phyloP scores from a whole-genome alignment of 2,797 vertebrate genomes.

The Decapterus maruadsi region DNA sequence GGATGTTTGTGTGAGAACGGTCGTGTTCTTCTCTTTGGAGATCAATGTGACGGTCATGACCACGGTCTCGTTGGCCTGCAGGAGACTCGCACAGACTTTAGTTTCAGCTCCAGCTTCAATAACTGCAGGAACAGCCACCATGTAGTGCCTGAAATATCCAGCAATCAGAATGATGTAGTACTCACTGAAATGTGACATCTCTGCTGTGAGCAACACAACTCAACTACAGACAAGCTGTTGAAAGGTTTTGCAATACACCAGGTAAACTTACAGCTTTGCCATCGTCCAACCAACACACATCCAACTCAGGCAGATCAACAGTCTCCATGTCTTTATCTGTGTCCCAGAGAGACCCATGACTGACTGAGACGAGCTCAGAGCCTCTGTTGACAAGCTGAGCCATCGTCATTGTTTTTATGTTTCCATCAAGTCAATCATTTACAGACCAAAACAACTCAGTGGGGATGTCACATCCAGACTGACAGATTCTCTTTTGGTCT shows the following conservation, averaged over 20 bases:
- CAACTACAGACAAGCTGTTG: background rate
- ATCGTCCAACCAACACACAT: slow-evolving; percentile 11
- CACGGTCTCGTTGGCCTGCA: slow-evolving; percentile 74
- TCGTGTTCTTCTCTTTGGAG: slow-evolving; percentile 27
- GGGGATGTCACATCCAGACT: no score
- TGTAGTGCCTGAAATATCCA: slow-evolving; percentile 69
- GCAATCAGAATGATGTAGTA: fast-evolving
- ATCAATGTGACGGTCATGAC: slow-evolving; percentile 70
- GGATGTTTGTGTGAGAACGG: slow-evolving; percentile 55
- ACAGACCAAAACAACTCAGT: no score
- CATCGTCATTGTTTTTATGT: no score
- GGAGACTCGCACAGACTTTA: slow-evolving; percentile 18
- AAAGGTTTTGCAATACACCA: background rate
- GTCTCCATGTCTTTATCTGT: slow-evolving; percentile 35
- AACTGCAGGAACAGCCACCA: slow-evolving; percentile 65
- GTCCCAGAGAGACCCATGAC: slow-evolving; percentile 39
- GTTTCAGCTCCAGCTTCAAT: no score
- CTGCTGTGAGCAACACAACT: no score
- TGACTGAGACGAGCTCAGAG: background rate
- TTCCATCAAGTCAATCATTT: no score
- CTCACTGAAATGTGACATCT: no score
- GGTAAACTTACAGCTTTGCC: slow-evolving; percentile 55
- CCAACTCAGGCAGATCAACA: slow-evolving; percentile 39
- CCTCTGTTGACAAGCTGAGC: no score
- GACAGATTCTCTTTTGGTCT: no score